Base-by-base conservation (phyloP, 1,140 invertebrate genomes). In the Ruditapes philippinarum region DNA sequence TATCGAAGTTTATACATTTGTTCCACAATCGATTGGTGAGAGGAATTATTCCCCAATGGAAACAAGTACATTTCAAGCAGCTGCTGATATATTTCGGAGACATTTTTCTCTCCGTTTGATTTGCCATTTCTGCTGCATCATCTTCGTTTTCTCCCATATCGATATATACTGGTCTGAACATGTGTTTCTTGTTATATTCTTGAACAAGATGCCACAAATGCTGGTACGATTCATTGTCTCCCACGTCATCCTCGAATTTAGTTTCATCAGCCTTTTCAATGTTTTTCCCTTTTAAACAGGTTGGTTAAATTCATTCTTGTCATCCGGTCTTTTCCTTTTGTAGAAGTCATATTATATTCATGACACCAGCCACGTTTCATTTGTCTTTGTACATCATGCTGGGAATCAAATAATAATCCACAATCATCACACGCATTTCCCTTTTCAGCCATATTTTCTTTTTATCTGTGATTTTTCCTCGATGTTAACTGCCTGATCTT, bases 301-400 rank as follows among this genome's bases (percentile, higher is more conserved):
- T n/a, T n/a, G n/a, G n/a, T n/a, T n/a, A 12, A 28, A 28, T 60
- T 80, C 54, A n/a, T 57, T 57, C 4, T 54, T 51, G 17, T 60
- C 54, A 12, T 80, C 54, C 36, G 17, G 4, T 80, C 31, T 80
- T 28, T 2, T 57, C 78, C 28, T 54, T 36, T 80, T 80, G 49
- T 33, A 9, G 22, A 25, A 2, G 49, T 5, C 11, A 57, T 33
- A 1, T 25, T 80, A 17, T 42, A 57, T 80, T 80, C 54, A 28
- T 45, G 49, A 54, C 78, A 76, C 36, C 73, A 49, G 2, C 73
- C 73, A 42, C 73, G 4, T 49, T 76, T 76, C 3, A 76, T 38
- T 7, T 76, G 73, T 49, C 42, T 40, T n/a, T 76, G 73, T 5
- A 76, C 42, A 28, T 76, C 73, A 25, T 76, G 73, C 25, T 9